These are phyloP conservation scores for Oncorhynchus nerka DNA, from an alignment of 2,113 vertebrate genomes.

Conservation along the genomic window DNA sequence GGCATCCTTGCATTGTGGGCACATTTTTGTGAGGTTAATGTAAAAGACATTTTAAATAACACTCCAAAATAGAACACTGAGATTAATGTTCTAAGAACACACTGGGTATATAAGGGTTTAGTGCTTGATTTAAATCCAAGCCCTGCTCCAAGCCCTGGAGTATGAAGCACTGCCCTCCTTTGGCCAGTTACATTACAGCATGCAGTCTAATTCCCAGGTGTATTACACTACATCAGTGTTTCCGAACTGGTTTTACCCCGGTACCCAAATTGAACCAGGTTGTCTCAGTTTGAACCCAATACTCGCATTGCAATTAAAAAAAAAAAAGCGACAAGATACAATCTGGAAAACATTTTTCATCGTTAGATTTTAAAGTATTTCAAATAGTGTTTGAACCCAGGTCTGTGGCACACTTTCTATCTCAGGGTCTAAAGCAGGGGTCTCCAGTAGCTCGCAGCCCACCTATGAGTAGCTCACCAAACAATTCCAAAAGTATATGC, in stretches of 20 bases:
- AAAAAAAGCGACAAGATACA: too few relatives aligned
- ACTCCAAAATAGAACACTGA: too few relatives aligned
- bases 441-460: too few relatives aligned
- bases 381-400: background rate
- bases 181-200: slow-evolving; percentile 12
- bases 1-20: background rate
- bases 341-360: too few relatives aligned
- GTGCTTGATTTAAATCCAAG: too few relatives aligned
- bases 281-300: too few relatives aligned
- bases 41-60: background rate
- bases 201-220: background rate
- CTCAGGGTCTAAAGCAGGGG: background rate
- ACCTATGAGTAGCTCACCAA: too few relatives aligned
- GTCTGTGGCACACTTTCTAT: slow-evolving; percentile 30
- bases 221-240: too few relatives aligned
- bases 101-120: background rate
- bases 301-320: too few relatives aligned
- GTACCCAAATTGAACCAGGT: background rate
- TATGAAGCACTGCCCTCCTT: background rate
- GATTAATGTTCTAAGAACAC: too few relatives aligned
- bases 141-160: background rate
- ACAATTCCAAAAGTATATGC: too few relatives aligned
- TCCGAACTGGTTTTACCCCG: too few relatives aligned
- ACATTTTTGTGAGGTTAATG: background rate
- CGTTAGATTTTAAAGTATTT: background rate